Percentiles rank a stretch among this genome's conserved stretches.
Conservation (phyloP, 1,140 invertebrate genomes). For the Macrobrachium rosenbergii region DNA sequence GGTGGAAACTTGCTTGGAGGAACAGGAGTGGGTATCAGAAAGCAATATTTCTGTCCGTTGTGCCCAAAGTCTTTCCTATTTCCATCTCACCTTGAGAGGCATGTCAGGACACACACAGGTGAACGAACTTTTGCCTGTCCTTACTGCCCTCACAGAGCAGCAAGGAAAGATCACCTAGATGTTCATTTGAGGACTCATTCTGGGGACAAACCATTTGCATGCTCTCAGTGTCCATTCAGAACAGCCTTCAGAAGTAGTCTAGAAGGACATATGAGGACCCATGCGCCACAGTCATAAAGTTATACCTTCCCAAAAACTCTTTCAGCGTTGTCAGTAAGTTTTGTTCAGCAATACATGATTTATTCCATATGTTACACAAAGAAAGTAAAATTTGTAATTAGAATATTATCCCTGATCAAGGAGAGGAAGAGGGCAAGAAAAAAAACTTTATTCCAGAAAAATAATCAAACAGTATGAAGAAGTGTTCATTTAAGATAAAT, state of each 20-base stretch:
- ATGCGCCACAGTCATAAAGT: slow-evolving; percentile 19
- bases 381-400: too few species aligned
- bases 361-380: too few species aligned
- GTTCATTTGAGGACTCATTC: slow-evolving; percentile 60
- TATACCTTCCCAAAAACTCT: too few species aligned
- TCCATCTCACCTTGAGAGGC: slow-evolving; percentile 70
- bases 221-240: slow-evolving; percentile 46
- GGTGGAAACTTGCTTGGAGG: background rate
- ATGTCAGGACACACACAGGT: slow-evolving; percentile 67
- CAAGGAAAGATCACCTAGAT: slow-evolving; percentile 69
- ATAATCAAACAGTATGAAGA: background rate
- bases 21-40: background rate
- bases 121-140: slow-evolving; percentile 56
- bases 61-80: slow-evolving; percentile 70
- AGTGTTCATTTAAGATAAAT: background rate
- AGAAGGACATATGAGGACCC: slow-evolving; percentile 50
- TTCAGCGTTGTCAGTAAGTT: too few species aligned
- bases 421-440: too few species aligned
- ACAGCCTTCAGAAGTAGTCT: slow-evolving; percentile 54
- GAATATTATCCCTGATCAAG: too few species aligned
- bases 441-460: background rate
- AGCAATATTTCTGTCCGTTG: slow-evolving; percentile 54
- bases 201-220: slow-evolving; percentile 58
- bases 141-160: slow-evolving; percentile 70
- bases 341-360: too few species aligned